Conservation (phyloP, 1,140 invertebrate species). For the Cotesia chilonis region DNA sequence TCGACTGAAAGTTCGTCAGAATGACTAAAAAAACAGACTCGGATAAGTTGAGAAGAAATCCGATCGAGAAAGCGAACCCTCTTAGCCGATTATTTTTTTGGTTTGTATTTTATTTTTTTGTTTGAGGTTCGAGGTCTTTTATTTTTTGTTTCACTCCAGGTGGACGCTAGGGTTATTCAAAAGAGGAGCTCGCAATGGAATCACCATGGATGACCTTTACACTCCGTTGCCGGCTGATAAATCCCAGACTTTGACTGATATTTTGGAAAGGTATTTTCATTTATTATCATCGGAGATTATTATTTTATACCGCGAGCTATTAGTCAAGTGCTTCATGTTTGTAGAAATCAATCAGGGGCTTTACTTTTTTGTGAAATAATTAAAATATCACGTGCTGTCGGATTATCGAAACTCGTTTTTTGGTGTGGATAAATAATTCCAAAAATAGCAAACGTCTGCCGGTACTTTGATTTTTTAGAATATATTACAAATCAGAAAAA, state of each 20-base stretch:
- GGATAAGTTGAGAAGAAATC: slow-evolving; percentile 19
- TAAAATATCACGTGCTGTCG: too few relatives aligned
- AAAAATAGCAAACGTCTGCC: too few relatives aligned
- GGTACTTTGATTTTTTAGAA: too few relatives aligned
- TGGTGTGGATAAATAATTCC: too few relatives aligned
- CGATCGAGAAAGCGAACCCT: slow-evolving; percentile 27
- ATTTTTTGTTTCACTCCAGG: slow-evolving; percentile 45
- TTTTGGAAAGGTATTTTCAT: slow-evolving; percentile 64
- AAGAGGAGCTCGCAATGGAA: slow-evolving; percentile 63
- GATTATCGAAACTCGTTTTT: too few relatives aligned
- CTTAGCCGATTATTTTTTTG: slow-evolving; percentile 39
- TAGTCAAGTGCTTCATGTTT: too few relatives aligned
- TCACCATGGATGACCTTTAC: slow-evolving; percentile 69
- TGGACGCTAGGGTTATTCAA: slow-evolving; percentile 67
- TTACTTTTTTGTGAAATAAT: too few relatives aligned
- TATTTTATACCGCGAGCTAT: neutral
- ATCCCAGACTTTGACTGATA: slow-evolving; percentile 64
- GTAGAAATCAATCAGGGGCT: too few relatives aligned
- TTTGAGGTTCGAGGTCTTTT: neutral
- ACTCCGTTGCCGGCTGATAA: slow-evolving; percentile 63
- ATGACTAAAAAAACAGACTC: neutral
- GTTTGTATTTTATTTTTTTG: slow-evolving; percentile 24
- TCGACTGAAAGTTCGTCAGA: too few relatives aligned
- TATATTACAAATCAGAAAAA: too few relatives aligned
- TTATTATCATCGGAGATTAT: neutral